Conservation (phyloP, 1,140 invertebrate genomes). For the Homarus americanus region DNA sequence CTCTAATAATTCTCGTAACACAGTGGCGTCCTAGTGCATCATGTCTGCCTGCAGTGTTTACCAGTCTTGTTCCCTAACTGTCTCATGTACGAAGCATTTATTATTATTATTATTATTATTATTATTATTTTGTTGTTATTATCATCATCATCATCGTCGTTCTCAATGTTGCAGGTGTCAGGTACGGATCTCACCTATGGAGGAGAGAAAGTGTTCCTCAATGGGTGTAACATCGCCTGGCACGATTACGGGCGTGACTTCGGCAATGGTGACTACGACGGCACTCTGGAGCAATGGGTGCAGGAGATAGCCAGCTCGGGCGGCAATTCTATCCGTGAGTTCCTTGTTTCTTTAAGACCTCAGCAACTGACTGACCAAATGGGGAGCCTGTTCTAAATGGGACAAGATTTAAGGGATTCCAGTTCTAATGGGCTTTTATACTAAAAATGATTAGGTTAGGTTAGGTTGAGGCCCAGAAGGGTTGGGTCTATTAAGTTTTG, state of each 20-base stretch:
- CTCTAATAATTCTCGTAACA: too few relatives aligned
- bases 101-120: not conserved
- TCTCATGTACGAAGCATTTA: too few relatives aligned
- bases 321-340: constrained; percentile 79
- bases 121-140: not conserved
- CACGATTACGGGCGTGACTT: constrained; percentile 75
- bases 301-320: constrained; percentile 77
- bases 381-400: too few relatives aligned
- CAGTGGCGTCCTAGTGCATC: too few relatives aligned
- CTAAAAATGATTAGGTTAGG: too few relatives aligned
- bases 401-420: too few relatives aligned
- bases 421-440: too few relatives aligned
- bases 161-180: constrained; percentile 39
- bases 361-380: too few relatives aligned
- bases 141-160: not conserved
- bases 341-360: not conserved
- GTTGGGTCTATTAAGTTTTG: too few relatives aligned
- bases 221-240: constrained; percentile 79
- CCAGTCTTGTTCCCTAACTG: too few relatives aligned
- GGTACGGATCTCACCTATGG: constrained; percentile 76
- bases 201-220: constrained; percentile 78
- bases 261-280: constrained; percentile 78
- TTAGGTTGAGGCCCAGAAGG: too few relatives aligned
- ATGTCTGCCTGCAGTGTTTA: too few relatives aligned
- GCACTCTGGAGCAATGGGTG: constrained; percentile 77